Evolutionary conservation across 1,140 invertebrate species (phyloP).

Genomic region (Melanaphis sacchari): DNA sequence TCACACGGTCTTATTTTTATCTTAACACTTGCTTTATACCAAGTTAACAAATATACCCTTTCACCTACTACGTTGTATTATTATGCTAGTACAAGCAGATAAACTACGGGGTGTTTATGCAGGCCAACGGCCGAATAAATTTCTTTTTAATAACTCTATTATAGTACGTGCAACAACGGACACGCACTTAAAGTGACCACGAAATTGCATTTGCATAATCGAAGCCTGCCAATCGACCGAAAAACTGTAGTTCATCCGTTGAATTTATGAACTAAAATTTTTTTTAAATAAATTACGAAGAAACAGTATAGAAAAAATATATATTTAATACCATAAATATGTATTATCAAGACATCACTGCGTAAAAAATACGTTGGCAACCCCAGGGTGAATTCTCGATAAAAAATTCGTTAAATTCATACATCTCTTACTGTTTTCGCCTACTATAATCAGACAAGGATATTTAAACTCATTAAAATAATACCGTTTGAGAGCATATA

Average conservation of each 20-base stretch:
- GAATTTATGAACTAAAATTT: background rate
- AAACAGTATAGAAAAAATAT: background rate
- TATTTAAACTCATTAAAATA: background rate
- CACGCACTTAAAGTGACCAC: background rate
- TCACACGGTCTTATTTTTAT: background rate
- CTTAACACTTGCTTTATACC: background rate
- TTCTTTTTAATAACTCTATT: slow-evolving; percentile 40
- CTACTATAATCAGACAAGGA: too few species aligned
- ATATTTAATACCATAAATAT: background rate
- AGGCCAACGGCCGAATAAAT: slow-evolving; percentile 24
- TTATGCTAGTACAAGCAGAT: too few species aligned
- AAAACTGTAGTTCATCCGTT: background rate
- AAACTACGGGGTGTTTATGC: background rate
- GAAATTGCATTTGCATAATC: background rate
- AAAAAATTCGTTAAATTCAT: background rate
- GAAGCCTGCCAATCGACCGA: slow-evolving; percentile 10
- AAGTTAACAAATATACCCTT: background rate
- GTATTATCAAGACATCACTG: background rate
- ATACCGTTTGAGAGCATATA: background rate
- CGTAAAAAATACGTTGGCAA: background rate
- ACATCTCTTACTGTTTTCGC: background rate
- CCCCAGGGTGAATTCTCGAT: background rate
- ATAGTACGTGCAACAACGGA: background rate
- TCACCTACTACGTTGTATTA: too few species aligned
- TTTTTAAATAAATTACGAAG: too few species aligned